These are phyloP conservation scores for Branchinecta sandiegonensis DNA, from an alignment of 2,888 invertebrate species.

Conservation along the genomic window DNA sequence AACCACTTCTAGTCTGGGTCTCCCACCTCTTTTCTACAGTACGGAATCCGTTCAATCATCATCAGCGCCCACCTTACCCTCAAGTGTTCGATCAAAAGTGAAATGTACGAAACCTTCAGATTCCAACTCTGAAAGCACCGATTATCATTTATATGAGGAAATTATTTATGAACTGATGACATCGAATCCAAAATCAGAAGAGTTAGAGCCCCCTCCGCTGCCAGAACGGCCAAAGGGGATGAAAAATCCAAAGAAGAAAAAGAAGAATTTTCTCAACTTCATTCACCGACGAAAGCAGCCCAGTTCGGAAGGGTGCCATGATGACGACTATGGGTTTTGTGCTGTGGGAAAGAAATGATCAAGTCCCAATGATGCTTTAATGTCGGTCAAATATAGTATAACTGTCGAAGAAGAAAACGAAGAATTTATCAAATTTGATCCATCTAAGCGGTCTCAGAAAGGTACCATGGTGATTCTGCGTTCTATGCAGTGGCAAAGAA, in stretches of 20 bases:
- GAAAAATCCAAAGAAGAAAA: constrained; percentile 5
- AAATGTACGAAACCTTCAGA: constrained; percentile 3
- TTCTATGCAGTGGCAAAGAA: too few species aligned
- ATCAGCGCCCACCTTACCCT: neutral
- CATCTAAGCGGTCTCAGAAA: too few species aligned
- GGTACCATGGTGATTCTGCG: too few species aligned
- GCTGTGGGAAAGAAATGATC: neutral
- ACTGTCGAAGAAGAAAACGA: too few species aligned
- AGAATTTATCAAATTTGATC: too few species aligned
- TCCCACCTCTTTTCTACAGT: too few species aligned
- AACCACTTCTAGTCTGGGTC: too few species aligned
- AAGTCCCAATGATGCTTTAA: neutral
- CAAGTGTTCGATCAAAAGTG: constrained; percentile 14
- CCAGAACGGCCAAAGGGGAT: constrained; percentile 11
- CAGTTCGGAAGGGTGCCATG: neutral
- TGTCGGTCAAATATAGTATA: neutral
- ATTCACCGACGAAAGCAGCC: constrained; percentile 2
- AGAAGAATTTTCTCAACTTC: neutral
- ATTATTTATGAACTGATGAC: constrained; percentile 14
- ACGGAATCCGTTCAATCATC: too few species aligned
- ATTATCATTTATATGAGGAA: constrained; percentile 16
- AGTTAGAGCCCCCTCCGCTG: constrained; percentile 8
- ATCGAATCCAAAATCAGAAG: constrained; percentile 10
- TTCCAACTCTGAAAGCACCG: constrained; percentile 6
- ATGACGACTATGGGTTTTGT: constrained; percentile 7